phyloP scores from a whole-genome alignment of 2,797 vertebrate species.

The Monodelphis domestica region DNA sequence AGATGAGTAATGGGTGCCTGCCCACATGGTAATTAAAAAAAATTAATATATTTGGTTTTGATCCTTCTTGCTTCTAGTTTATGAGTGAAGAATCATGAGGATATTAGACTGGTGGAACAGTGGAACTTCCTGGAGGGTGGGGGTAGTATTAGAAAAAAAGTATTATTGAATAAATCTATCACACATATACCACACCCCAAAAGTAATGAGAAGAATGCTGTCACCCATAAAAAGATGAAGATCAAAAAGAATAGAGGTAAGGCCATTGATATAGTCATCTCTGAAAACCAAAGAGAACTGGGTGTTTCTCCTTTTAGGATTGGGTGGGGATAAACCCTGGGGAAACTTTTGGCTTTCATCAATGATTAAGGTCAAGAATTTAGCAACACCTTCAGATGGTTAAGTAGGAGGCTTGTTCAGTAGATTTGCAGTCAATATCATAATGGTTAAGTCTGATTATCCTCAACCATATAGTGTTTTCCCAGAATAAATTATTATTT shows the following conservation, averaged over 20 bases:
- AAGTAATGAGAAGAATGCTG: not conserved
- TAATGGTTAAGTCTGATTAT: not conserved
- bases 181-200: not conserved
- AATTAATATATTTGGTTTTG: not conserved
- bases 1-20: not conserved
- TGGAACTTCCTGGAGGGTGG: not conserved
- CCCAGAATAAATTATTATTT: not conserved
- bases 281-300: not conserved
- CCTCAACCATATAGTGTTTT: not conserved
- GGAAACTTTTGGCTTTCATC: not conserved
- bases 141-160: not conserved
- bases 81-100: not conserved
- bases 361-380: not conserved
- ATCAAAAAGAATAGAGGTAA: not conserved
- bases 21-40: not conserved
- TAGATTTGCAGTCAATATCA: not conserved
- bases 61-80: not conserved
- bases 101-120: not conserved
- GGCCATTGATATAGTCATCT: not conserved
- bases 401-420: not conserved
- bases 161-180: not conserved
- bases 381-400: not conserved
- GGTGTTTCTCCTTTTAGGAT: not conserved
- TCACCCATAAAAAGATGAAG: not conserved
- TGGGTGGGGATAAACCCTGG: not conserved